phyloP scores from a whole-genome alignment of 92 coral and sea anemone genomes.

The Montipora capitata region DNA sequence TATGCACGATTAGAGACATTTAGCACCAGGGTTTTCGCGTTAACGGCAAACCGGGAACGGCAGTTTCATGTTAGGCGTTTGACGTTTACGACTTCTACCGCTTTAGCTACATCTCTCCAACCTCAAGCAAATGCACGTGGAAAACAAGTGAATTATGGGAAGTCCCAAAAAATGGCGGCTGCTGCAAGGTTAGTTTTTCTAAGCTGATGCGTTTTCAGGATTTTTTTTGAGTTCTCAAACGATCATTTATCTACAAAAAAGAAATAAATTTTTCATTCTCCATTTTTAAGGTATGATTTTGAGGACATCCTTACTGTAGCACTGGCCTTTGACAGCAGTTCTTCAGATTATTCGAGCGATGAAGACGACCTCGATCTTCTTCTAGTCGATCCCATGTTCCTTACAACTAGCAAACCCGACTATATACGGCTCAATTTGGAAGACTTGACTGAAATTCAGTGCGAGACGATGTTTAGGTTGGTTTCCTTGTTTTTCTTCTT shows the following conservation, averaged over 20 bases:
- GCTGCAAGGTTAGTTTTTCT: conserved; percentile 37
- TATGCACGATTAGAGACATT: too few relatives aligned
- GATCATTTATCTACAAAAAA: conserved; percentile 8
- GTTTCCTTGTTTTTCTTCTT: too few relatives aligned
- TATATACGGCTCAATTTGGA: conserved; percentile 4
- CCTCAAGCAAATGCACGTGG: too few relatives aligned
- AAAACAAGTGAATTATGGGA: too few relatives aligned
- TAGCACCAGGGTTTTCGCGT: too few relatives aligned
- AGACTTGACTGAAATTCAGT: conserved; percentile 33
- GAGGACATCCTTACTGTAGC: conserved; percentile 49
- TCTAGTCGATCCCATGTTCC: conserved; percentile 73
- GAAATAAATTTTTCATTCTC: not conserved
- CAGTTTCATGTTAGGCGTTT: too few relatives aligned
- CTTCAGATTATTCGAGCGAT: conserved; percentile 54
- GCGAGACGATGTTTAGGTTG: conserved; percentile 16
- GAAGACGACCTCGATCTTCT: conserved; percentile 73
- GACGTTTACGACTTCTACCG: too few relatives aligned
- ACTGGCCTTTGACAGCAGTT: conserved; percentile 69
- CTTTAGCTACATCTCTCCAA: too few relatives aligned
- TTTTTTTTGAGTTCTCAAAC: conserved; percentile 20
- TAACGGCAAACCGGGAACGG: too few relatives aligned
- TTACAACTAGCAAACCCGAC: conserved; percentile 34
- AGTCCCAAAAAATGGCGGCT: conserved; percentile 60
- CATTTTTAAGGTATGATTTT: not conserved
- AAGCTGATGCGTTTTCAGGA: conserved; percentile 2